Evolutionary conservation across 2,113 vertebrate genomes (phyloP), one percentile per base, ranked within the genome.

Genomic region (Apaloderma vittatum): DNA sequence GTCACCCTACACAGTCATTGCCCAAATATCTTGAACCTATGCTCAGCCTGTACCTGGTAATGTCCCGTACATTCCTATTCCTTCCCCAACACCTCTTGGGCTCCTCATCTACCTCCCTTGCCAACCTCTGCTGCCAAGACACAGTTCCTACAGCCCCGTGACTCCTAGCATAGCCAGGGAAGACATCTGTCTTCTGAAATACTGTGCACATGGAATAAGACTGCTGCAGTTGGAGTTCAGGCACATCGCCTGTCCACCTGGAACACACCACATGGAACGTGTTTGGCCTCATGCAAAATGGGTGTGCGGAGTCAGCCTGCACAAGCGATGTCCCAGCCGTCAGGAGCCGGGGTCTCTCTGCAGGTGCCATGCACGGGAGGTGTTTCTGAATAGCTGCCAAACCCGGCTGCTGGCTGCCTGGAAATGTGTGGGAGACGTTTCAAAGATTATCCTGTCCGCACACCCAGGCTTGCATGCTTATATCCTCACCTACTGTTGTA

Each of bases 41-140:
- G 1, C 63, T 90, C 71, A 65, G 34, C 32, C 37, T 32, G 34
- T n/a, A 59, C 17, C n/a, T 68, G 43, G 61, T 58, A 55, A 77
- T 24, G n/a, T 37, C 54, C 65, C 37, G 8, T 11, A 30, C 1
- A 0, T 48, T 73, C 27, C 67, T 14, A 37, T 26, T 55, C 19
- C 51, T 51, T 32, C 23, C 75, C 23, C 45, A 17, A 4, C 0
- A 7, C 49, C 51, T 58, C 40, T 54, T 0, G 0, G 49, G 30
- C 37, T 70, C 48, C 63, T 52, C 1, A 0, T 34, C 29, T 55
- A 40, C 40, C 40, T 40, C 40, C 40, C 40, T 40, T 40, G 40
- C 40, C 40, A 40, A 40, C 40, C 40, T 40, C 40, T 40, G 40
- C 40, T 40, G 40, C 40, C 40, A 40, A 11, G 40, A 40, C 40